Percentiles rank a stretch among this genome's conserved stretches.
phyloP scores from a whole-genome alignment of 2,113 vertebrate genomes.

The Symphodus melops region DNA sequence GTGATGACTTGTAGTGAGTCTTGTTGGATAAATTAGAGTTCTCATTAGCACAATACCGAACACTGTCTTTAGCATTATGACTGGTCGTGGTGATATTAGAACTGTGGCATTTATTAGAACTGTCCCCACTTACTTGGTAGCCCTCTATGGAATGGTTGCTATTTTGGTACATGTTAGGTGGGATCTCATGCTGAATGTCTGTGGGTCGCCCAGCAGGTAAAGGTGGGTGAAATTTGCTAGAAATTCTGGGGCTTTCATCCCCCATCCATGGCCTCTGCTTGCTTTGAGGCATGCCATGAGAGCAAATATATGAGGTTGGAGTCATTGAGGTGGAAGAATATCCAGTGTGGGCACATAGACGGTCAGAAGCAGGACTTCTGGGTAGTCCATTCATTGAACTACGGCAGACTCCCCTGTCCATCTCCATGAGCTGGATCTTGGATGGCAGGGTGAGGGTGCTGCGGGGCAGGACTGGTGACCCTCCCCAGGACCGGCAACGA shows the following conservation, averaged over 20 bases:
- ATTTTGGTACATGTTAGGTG: not conserved
- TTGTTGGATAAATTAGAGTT: conserved; percentile 35
- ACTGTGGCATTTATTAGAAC: not conserved
- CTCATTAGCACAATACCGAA: conserved; percentile 18
- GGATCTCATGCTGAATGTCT: conserved; percentile 73
- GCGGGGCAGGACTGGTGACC: conserved; percentile 67
- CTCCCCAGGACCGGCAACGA: conserved; percentile 72
- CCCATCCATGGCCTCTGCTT: conserved; percentile 34
- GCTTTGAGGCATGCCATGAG: conserved; percentile 15
- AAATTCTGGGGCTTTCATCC: conserved; percentile 56
- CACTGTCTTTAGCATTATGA: not conserved
- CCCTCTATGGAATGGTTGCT: conserved; percentile 23
- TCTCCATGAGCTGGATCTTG: conserved; percentile 49
- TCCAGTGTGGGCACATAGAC: conserved; percentile 61
- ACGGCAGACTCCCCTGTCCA: conserved; percentile 41
- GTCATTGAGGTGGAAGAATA: conserved; percentile 15
- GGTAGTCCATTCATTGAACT: conserved; percentile 58
- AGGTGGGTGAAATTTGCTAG: conserved; percentile 50
- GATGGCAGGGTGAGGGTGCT: conserved; percentile 65
- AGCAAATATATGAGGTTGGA: not conserved
- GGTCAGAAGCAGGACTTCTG: conserved; percentile 75
- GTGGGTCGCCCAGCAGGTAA: conserved; percentile 75
- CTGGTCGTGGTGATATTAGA: conserved; percentile 5
- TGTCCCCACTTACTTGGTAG: conserved; percentile 31
- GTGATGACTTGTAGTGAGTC: conserved; percentile 35